Percentiles rank a stretch among this genome's conserved stretches.
Conservation (phyloP, 1,140 invertebrate genomes). For the Matsumurasca onukii region DNA sequence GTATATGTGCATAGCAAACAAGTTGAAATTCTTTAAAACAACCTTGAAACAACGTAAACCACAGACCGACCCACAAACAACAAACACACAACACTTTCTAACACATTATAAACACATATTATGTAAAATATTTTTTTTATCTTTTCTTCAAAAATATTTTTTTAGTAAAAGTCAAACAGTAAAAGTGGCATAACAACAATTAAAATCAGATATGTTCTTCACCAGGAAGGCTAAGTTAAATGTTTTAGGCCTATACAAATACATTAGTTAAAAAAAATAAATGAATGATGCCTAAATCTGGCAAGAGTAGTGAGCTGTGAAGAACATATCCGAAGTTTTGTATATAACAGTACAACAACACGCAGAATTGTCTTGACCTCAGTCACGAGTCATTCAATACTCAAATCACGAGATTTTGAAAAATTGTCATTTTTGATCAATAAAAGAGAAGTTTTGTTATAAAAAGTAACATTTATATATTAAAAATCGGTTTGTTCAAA, state of each 20-base stretch:
- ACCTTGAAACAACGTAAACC: neutral
- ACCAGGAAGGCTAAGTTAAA: conserved; percentile 14
- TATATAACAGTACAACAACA: conserved; percentile 24
- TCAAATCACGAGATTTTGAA: too few relatives aligned
- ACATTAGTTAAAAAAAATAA: neutral
- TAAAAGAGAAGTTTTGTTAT: neutral
- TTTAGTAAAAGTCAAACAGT: conserved; percentile 3
- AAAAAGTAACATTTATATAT: conserved; percentile 1
- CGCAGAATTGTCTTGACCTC: conserved; percentile 10
- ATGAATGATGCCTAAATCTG: conserved; percentile 8
- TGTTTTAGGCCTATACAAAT: conserved; percentile 9
- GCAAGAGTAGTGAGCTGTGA: conserved; percentile 20
- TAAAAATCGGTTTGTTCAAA: conserved; percentile 6
- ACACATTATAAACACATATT: neutral
- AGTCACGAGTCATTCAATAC: too few relatives aligned
- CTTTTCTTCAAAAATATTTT: conserved; percentile 20
- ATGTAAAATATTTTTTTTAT: conserved; percentile 17
- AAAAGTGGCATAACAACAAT: conserved; percentile 6
- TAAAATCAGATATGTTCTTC: conserved; percentile 18
- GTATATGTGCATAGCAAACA: conserved; percentile 9
- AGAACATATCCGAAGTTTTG: conserved; percentile 15
- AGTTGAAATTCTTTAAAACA: conserved; percentile 3
- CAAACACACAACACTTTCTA: neutral
- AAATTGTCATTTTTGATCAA: neutral
- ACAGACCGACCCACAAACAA: neutral